Evolutionary conservation across 2,797 vertebrate species (phyloP), one percentile per base, ranked within the genome.

Genomic region (Triplophysa bombifrons): DNA sequence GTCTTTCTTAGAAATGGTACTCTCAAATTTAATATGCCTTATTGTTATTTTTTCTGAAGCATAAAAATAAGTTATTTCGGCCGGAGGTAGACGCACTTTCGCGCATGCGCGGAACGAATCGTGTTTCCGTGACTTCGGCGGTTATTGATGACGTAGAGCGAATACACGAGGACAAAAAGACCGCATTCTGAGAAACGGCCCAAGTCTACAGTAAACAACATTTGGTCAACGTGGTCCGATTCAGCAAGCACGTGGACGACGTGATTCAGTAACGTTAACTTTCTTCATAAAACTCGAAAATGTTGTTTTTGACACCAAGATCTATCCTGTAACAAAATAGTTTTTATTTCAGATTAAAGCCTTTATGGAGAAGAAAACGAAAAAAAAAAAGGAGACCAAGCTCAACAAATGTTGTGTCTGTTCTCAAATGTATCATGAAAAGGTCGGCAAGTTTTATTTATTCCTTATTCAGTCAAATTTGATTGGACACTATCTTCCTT

Each of bases 381-480:
- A 20, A 34, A 11, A n/a, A 2, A 20, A 60, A 12, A 12, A 2
- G 17, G 19, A 2, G 30, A 22, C 14, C 12, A 34, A 46, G 20
- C 16, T 2, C 3, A 11, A 60, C 10, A 4, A 58, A 78, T 86
- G 85, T 72, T n/a, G 19, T 16, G 67, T 83, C 76, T 84, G 85
- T 50, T 27, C 69, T 9, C 2, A 65, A 2, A 6, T 10, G 2
- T 83, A 30, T 44, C 22, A 17, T 22, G 3, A 12, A 34, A 2
- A 66, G 79, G 85, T 86, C 41, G 22, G 73, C 61, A 1, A 53
- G 13, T 55, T 68, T 61, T 34, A 9, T 65, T 41, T n/a, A 9
- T 41, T 65, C n/a, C 19, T 27, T 41, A 5, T n/a, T 65, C 17
- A 12, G 17, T 11, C 63, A 20, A 12, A 3, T 41, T 3, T 65